A percentile compares a stretch with the other conserved stretches of the same genome.
These are phyloP conservation scores for Tapirus indicus DNA, from an alignment of 2,797 vertebrate species.

Conservation along the genomic window DNA sequence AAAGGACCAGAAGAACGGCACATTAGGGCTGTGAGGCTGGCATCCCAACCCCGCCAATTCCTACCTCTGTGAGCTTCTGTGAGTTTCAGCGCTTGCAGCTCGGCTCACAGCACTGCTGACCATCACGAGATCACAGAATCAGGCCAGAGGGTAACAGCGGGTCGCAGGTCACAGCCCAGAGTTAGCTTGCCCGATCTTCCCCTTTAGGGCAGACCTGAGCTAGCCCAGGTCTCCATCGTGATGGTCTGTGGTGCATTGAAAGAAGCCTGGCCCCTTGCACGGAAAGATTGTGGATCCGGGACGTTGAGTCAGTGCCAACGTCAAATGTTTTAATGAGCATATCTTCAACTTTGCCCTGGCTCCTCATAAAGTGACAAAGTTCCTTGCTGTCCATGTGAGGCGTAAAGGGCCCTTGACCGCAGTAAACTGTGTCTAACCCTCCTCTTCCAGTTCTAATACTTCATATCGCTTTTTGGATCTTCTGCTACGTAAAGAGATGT, in stretches of 20 bases:
- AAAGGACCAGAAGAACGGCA: neutral
- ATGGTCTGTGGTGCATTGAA: neutral
- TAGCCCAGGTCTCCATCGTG: neutral
- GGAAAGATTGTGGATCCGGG: neutral
- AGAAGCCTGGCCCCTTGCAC: too few species aligned
- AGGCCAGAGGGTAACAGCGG: too few species aligned
- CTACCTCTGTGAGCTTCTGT: rapidly evolving
- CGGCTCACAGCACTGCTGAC: neutral
- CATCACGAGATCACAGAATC: neutral
- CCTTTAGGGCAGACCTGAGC: neutral
- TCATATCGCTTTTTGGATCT: neutral
- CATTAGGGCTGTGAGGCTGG: neutral
- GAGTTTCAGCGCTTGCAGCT: neutral
- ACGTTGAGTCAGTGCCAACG: neutral
- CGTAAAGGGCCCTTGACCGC: neutral
- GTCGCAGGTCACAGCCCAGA: neutral
- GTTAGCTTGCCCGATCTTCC: too few species aligned
- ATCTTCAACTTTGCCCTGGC: neutral
- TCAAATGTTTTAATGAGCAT: neutral
- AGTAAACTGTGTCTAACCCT: neutral
- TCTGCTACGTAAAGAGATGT: neutral
- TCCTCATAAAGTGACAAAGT: neutral
- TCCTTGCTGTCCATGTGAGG: neutral
- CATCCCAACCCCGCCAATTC: neutral
- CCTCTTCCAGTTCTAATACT: neutral